Evolutionary conservation across 2,888 invertebrate genomes (phyloP).

Genomic region (Zygothrica quintamaculata): DNA sequence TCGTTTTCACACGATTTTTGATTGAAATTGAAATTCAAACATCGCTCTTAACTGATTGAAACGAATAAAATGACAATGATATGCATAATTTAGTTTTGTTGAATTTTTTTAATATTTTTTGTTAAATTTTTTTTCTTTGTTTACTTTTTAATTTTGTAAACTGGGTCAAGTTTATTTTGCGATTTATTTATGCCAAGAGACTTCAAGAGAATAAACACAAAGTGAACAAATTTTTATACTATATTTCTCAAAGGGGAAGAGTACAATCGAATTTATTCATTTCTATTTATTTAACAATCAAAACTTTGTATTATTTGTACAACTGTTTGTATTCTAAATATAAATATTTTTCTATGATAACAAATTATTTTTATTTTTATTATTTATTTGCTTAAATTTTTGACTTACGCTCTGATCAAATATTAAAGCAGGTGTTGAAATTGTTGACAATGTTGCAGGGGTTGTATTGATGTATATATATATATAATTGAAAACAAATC

Average conservation of each 20-base stretch:
- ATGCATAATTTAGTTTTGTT: conserved; percentile 17
- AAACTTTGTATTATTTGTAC: conserved; percentile 26
- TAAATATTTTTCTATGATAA: background rate
- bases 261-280: conserved; percentile 5
- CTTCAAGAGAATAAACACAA: conserved; percentile 35
- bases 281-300: conserved; percentile 22
- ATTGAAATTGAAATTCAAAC: conserved; percentile 61
- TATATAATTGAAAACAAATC: conserved; percentile 28
- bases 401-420: conserved; percentile 52
- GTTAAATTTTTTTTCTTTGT: background rate
- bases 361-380: conserved; percentile 5
- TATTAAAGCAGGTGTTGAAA: conserved; percentile 20
- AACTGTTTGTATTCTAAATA: conserved; percentile 32
- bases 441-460: too few relatives aligned
- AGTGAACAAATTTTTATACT: conserved; percentile 15
- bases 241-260: too few relatives aligned
- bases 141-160: conserved; percentile 17
- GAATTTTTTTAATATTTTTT: background rate
- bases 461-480: background rate
- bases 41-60: conserved; percentile 49
- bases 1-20: conserved; percentile 63
- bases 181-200: conserved; percentile 41
- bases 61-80: conserved; percentile 23
- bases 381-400: conserved; percentile 45
- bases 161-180: conserved; percentile 68